These are phyloP conservation scores for Tribolium castaneum DNA, from an alignment of 1,140 invertebrate genomes.

Conservation along the genomic window DNA sequence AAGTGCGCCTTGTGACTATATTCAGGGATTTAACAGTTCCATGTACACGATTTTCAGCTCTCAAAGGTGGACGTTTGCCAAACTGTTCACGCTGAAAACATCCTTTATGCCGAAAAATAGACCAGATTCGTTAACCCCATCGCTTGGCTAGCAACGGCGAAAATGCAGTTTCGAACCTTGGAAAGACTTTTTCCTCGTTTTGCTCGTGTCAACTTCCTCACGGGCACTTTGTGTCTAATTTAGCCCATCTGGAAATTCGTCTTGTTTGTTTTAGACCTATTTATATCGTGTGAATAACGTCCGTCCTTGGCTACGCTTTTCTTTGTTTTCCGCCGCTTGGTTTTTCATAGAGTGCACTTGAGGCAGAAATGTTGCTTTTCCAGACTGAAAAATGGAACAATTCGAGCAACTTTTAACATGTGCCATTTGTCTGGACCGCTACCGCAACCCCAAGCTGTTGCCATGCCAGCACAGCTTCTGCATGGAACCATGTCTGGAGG, in stretches of 20 bases:
- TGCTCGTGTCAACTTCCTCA: too few relatives aligned
- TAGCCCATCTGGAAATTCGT: constrained; percentile 4
- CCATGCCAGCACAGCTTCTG: constrained; percentile 99
- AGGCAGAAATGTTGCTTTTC: constrained; percentile 43
- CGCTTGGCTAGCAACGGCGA: background rate
- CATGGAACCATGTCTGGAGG: constrained; percentile 98
- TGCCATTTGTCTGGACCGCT: constrained; percentile 97
- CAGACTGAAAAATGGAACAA: constrained; percentile 83
- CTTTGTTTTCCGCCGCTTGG: background rate
- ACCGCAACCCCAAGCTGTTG: constrained; percentile 95
- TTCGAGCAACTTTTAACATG: constrained; percentile 98
- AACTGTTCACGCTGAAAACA: constrained; percentile 30
- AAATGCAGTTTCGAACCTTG: too few relatives aligned
- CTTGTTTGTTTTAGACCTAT: background rate
- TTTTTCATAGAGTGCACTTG: background rate
- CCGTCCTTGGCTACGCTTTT: constrained; percentile 5
- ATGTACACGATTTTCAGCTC: constrained; percentile 39
- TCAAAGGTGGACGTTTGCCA: constrained; percentile 31
- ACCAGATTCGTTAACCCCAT: background rate
- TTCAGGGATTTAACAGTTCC: constrained; percentile 19
- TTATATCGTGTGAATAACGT: background rate
- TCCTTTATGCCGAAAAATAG: constrained; percentile 1
- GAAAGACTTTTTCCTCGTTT: too few relatives aligned
- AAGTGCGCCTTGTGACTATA: constrained; percentile 34
- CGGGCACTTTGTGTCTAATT: background rate